Conservation (phyloP, 1,140 invertebrate genomes). For the Atta texana region DNA sequence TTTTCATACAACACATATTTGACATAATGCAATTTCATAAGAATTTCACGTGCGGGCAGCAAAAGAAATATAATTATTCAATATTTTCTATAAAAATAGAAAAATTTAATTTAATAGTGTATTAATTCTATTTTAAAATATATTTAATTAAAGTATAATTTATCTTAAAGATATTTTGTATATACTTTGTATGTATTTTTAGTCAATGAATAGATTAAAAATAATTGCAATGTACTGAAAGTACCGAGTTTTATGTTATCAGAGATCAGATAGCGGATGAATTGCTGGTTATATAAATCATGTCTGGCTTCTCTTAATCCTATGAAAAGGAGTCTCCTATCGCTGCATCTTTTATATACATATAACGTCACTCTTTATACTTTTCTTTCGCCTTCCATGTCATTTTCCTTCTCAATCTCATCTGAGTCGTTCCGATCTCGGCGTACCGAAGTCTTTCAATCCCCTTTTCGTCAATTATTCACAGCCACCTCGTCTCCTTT, state of each 20-base stretch:
- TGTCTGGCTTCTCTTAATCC: slow-evolving; percentile 2
- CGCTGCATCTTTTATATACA: slow-evolving; percentile 43
- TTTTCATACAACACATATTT: neutral
- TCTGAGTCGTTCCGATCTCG: slow-evolving; percentile 14
- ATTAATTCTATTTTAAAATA: neutral
- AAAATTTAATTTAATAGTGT: neutral
- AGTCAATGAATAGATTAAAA: neutral
- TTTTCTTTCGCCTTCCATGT: slow-evolving; percentile 38
- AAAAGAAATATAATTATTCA: neutral
- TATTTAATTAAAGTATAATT: no score
- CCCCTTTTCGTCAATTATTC: slow-evolving; percentile 53
- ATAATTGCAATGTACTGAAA: neutral
- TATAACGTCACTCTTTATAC: slow-evolving; percentile 26
- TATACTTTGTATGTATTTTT: neutral
- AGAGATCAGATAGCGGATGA: slow-evolving; percentile 17
- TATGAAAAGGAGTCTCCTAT: neutral
- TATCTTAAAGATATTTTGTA: neutral
- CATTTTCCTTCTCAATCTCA: slow-evolving; percentile 32
- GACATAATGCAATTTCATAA: neutral
- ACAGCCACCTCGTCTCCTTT: slow-evolving; percentile 31
- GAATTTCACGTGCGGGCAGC: neutral
- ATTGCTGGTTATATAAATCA: slow-evolving; percentile 42
- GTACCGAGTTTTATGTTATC: neutral
- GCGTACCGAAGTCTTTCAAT: slow-evolving; percentile 50
- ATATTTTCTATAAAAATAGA: neutral